These are phyloP conservation scores for Cynopterus brachyotis DNA, from an alignment of 2,113 vertebrate species.

Conservation along the genomic window DNA sequence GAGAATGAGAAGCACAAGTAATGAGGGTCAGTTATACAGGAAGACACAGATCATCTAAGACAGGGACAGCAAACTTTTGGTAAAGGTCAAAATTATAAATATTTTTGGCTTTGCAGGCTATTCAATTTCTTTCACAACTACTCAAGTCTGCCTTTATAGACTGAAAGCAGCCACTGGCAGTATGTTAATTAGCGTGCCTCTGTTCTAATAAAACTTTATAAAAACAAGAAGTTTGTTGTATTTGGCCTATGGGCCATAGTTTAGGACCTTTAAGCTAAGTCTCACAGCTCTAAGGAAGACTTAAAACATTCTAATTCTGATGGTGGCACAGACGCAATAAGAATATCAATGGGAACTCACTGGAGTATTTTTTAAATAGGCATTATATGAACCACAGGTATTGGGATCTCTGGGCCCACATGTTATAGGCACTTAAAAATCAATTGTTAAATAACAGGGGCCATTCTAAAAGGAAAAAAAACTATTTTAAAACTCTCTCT, in stretches of 20 bases:
- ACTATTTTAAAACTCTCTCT: not conserved
- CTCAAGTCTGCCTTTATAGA: not conserved
- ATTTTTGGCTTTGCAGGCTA: not conserved
- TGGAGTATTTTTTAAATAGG: not conserved
- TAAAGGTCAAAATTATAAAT: not conserved
- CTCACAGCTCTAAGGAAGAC: not conserved
- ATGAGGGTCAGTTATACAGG: not conserved
- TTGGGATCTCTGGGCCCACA: not conserved
- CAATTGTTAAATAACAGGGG: not conserved
- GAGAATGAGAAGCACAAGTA: not conserved
- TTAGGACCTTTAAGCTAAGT: not conserved
- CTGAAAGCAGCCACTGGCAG: not conserved
- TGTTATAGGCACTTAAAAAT: not conserved
- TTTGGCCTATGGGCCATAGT: not conserved
- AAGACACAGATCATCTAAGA: not conserved
- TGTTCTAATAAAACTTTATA: not conserved
- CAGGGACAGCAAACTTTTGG: not conserved
- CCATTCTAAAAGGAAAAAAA: not conserved
- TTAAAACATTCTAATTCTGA: not conserved
- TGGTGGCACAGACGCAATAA: not conserved
- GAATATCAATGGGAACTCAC: not conserved
- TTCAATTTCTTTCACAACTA: not conserved
- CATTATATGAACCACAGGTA: not conserved
- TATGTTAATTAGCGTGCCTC: not conserved
- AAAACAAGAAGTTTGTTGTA: not conserved